Conservation (phyloP, 2,888 invertebrate genomes). For the Apantesis nais region DNA sequence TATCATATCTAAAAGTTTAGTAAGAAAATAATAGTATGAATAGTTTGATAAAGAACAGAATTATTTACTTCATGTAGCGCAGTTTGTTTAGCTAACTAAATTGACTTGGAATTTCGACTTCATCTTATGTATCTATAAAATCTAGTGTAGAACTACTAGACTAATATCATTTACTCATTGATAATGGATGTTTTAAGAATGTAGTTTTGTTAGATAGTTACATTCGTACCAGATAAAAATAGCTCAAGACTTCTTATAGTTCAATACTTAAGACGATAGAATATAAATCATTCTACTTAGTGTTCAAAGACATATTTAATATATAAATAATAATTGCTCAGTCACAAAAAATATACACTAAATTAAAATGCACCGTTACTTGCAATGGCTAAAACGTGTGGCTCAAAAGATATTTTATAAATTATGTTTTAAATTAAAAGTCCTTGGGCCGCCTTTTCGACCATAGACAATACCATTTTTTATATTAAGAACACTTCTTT, state of each 20-base stretch:
- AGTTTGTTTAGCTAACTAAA: background rate
- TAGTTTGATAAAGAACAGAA: background rate
- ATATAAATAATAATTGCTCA: constrained; percentile 55
- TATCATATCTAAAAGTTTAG: background rate
- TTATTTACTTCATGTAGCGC: background rate
- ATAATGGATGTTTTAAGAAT: background rate
- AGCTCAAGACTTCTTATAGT: constrained; percentile 30
- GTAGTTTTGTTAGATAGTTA: constrained; percentile 3
- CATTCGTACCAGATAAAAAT: constrained; percentile 41
- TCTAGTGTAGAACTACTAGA: background rate
- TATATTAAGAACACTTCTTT: constrained; percentile 37
- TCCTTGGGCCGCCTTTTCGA: constrained; percentile 36
- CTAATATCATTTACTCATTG: background rate
- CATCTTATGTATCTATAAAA: background rate
- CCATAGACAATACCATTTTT: constrained; percentile 34
- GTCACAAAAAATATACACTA: constrained; percentile 66
- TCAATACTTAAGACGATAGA: constrained; percentile 33
- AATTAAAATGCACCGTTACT: constrained; percentile 80
- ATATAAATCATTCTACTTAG: constrained; percentile 33
- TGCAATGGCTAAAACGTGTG: constrained; percentile 64
- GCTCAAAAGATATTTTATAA: constrained; percentile 46
- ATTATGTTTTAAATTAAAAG: constrained; percentile 63
- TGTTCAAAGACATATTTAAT: constrained; percentile 32
- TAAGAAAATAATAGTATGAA: background rate
- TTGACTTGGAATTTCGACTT: background rate